Conservation (phyloP, 2,113 vertebrate genomes). For the Protomyctophum bolini region DNA sequence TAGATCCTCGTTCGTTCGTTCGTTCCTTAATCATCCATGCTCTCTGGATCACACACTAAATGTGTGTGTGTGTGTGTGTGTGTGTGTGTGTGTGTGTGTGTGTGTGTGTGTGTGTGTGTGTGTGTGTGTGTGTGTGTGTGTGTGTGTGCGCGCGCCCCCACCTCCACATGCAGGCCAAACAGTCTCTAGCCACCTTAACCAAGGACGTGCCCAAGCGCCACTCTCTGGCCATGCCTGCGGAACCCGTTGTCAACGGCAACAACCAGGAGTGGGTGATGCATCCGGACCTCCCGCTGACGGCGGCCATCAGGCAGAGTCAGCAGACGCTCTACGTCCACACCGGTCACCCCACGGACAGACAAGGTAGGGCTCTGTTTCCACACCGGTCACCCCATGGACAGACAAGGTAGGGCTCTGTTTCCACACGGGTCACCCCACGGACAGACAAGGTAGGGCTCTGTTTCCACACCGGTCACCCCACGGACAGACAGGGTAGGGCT, state of each 20-base stretch:
- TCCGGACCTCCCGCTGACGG: slow-evolving; percentile 94
- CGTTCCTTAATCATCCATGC: no score
- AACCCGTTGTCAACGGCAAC: slow-evolving; percentile 95
- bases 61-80: neutral
- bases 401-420: no score
- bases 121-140: neutral
- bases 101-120: neutral
- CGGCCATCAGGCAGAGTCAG: slow-evolving; percentile 97
- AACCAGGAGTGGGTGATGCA: slow-evolving; percentile 99
- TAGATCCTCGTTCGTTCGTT: no score
- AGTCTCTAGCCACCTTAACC: slow-evolving; percentile 95
- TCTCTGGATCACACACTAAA: no score
- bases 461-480: no score
- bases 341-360: slow-evolving; percentile 88
- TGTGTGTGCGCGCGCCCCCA: neutral
- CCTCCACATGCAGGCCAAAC: slow-evolving; percentile 86
- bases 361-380: slow-evolving; percentile 81
- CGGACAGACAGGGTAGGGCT: no score
- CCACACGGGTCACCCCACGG: no score
- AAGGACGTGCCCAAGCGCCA: slow-evolving; percentile 98
- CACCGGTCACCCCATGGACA: no score
- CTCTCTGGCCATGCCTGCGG: slow-evolving; percentile 94
- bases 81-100: slow-evolving; percentile 14
- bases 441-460: no score
- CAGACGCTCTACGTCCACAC: slow-evolving; percentile 95